These are phyloP conservation scores for Fistularia commersonii DNA, from an alignment of 2,797 vertebrate genomes.

Conservation along the genomic window DNA sequence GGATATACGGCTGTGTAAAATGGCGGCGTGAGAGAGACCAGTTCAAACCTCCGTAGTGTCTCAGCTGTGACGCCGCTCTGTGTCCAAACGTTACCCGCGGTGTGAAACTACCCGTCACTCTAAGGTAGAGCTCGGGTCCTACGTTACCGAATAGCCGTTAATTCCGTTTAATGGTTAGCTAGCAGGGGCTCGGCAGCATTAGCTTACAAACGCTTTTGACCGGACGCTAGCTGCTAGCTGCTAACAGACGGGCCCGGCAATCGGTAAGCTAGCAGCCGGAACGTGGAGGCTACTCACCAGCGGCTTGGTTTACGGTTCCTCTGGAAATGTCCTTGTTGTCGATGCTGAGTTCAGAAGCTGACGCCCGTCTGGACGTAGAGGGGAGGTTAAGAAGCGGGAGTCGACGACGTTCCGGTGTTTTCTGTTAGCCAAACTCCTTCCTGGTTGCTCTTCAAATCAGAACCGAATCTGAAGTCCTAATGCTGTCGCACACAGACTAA, in stretches of 20 bases:
- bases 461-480: no score
- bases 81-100: not conserved
- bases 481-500: no score
- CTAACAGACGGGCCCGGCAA: not conserved
- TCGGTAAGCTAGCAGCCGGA: not conserved
- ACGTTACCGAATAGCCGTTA: no score
- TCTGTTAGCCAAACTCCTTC: no score
- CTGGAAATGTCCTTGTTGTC: no score
- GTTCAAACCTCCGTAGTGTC: conserved; percentile 27
- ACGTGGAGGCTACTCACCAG: not conserved
- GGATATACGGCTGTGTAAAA: conserved; percentile 70
- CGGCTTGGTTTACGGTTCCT: no score
- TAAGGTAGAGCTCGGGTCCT: not conserved
- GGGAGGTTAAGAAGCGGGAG: no score
- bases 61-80: not conserved
- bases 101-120: not conserved
- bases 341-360: no score
- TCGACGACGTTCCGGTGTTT: no score
- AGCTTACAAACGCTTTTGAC: conserved; percentile 4
- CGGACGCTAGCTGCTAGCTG: conserved; percentile 15
- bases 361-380: no score
- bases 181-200: not conserved
- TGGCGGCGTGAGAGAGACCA: conserved; percentile 68
- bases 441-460: no score
- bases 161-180: no score